Conservation (phyloP, 2,797 vertebrate species). For the Carduelis carduelis region DNA sequence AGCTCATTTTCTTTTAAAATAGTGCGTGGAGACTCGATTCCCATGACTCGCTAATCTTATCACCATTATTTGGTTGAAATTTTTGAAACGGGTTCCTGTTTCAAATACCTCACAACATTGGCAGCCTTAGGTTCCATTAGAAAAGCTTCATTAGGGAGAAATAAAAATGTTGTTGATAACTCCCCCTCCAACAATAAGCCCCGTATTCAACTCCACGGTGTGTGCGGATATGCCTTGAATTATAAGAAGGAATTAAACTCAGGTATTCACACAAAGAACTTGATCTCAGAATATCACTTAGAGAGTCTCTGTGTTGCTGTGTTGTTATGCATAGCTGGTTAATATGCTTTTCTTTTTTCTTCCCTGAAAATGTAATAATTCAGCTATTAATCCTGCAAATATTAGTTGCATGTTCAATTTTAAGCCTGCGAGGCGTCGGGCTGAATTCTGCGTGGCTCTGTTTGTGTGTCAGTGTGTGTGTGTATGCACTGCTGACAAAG, state of each 20-base stretch:
- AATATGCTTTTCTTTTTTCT: neutral
- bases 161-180: slow-evolving; percentile 55
- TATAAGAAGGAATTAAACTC: neutral
- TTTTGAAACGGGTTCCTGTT: slow-evolving; percentile 3
- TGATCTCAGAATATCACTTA: neutral
- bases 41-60: slow-evolving; percentile 44
- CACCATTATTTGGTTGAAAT: slow-evolving; percentile 57
- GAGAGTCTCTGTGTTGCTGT: neutral
- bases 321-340: neutral
- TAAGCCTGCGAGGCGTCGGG: neutral
- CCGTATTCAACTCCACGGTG: neutral
- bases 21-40: neutral
- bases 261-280: neutral
- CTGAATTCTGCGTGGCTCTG: neutral
- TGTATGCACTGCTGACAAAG: neutral
- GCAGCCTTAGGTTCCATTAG: slow-evolving; percentile 41
- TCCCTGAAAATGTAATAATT: neutral
- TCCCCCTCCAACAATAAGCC: neutral
- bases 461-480: neutral
- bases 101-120: slow-evolving; percentile 13
- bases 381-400: neutral
- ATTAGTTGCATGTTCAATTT: neutral
- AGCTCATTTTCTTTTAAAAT: slow-evolving; percentile 34
- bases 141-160: slow-evolving; percentile 61
- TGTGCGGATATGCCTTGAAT: neutral